A percentile compares a stretch with the other conserved stretches of the same genome.
Evolutionary conservation across 2,888 invertebrate species (phyloP).

Genomic region (Acrobasis suavella): DNA sequence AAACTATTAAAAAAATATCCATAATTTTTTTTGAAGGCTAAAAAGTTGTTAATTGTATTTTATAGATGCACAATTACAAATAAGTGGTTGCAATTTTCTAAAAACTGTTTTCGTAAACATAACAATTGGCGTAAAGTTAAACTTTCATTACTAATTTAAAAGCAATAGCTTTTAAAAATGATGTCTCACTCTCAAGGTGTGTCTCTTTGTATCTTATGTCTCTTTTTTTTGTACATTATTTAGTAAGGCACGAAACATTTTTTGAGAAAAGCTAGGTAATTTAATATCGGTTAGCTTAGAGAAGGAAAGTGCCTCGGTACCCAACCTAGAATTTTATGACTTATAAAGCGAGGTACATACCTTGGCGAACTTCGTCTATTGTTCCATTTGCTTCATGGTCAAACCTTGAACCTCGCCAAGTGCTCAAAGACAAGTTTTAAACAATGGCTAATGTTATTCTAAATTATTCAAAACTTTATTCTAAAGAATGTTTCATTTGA

Average conservation of each 20-base stretch:
- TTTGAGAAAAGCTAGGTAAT: background rate
- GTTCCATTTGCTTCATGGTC: constrained; percentile 15
- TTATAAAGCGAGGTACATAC: background rate
- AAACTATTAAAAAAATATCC: no score
- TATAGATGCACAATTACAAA: no score
- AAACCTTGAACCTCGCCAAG: constrained; percentile 15
- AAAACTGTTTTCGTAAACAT: no score
- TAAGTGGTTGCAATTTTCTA: no score
- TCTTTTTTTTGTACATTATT: background rate
- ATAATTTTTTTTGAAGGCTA: no score
- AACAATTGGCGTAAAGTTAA: no score
- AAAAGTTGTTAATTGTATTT: no score
- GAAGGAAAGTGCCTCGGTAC: background rate
- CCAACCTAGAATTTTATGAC: constrained; percentile 17
- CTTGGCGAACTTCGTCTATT: constrained; percentile 14
- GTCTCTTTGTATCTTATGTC: background rate
- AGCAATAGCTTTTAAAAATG: no score
- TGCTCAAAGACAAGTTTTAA: constrained; percentile 2
- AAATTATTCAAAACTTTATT: constrained; percentile 8
- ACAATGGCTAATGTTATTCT: constrained; percentile 7
- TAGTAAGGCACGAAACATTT: background rate
- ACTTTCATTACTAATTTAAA: no score
- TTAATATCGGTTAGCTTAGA: background rate
- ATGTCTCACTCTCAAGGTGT: no score
- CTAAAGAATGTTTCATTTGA: background rate